phyloP scores from a whole-genome alignment of 1,140 invertebrate species.

The Eriosoma lanigerum region DNA sequence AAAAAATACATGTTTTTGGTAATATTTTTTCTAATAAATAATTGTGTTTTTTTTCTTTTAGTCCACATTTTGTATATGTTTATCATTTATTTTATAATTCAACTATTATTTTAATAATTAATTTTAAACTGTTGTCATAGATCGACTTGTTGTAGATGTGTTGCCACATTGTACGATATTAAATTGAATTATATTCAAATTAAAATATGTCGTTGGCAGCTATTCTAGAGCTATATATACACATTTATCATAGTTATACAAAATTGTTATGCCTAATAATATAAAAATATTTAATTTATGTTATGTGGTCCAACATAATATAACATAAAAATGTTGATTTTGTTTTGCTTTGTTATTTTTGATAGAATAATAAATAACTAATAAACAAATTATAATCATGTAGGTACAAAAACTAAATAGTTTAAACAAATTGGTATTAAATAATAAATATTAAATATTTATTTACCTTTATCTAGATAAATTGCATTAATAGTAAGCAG shows the following conservation, averaged over 20 bases:
- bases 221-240: neutral
- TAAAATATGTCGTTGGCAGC: constrained; percentile 13
- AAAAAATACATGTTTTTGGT: neutral
- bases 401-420: no score
- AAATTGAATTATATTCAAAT: neutral
- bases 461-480: no score
- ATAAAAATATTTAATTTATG: neutral
- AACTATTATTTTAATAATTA: neutral
- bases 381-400: no score
- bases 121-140: neutral
- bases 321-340: no score
- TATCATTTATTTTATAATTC: neutral
- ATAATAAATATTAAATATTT: no score
- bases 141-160: neutral
- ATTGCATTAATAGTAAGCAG: no score
- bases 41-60: neutral
- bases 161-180: neutral
- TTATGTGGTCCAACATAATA: no score
- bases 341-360: no score
- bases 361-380: no score
- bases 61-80: neutral
- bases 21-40: neutral
- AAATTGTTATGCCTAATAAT: neutral
- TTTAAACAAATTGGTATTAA: no score
- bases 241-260: neutral